Base-by-base conservation (phyloP, 2,113 vertebrate genomes). In the Ascaphus truei region DNA sequence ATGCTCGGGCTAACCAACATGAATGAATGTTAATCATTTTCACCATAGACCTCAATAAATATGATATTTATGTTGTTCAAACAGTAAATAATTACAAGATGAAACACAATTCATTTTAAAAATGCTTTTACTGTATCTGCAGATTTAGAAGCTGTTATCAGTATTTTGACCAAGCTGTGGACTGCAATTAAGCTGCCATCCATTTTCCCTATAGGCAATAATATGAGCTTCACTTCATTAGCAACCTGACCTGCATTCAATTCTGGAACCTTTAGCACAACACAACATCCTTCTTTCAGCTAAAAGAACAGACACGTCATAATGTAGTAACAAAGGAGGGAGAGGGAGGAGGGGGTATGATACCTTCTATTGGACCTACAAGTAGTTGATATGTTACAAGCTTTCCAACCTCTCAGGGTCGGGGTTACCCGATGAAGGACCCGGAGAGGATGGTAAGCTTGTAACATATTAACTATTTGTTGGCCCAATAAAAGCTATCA, bases 161-260 rank as follows among this genome's bases (percentile, higher is more conserved):
- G 43, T 51, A 34, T 68, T 68, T 59, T 59, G 56, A 61, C 52
- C 66, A 60, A 20, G 31, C 66, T 69, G 66, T 41, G 56, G 27
- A 25, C 26, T 51, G 33, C 67, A 71, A 71, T 71, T 71, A 71
- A 52, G 57, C 20, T 12, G 16, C 56, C 52, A 51, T 68, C 45
- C 56, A 20, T 37, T 61, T 71, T 60, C 56, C 33, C 66, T 20
- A 13, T 12, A 61, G 34, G 56, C 67, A 52, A 61, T 71, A 52
- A 34, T 39, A 71, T 61, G 56, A 71, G 27, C 57, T 31, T 52
- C 57, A 52, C 67, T 61, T 71, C 67, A 61, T 71, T 71, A 71
- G 34, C 25, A 61, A 61, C 45, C 37, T 61, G 67, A 71, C 67
- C 67, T 23, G 56, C 67, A 71, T 61, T 71, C 57, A 60, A 23